Percentiles rank a stretch among this genome's conserved stretches.
These are phyloP conservation scores for Sinotaia quadrata DNA, from an alignment of 2,888 invertebrate species.

Conservation along the genomic window DNA sequence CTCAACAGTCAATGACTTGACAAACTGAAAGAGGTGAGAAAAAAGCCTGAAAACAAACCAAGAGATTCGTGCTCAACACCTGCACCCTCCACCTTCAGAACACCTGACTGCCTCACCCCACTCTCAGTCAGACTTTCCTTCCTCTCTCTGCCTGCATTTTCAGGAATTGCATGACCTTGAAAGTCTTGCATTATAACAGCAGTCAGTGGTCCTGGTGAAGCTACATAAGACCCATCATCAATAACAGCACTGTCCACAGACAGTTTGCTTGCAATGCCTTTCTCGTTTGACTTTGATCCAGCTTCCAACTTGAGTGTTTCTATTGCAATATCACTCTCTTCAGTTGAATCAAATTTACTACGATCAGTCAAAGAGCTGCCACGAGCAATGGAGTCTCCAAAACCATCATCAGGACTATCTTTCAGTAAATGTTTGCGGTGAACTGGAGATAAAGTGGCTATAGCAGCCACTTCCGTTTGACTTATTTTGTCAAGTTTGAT, in stretches of 20 bases:
- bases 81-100: conserved; percentile 30
- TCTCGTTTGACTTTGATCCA: conserved; percentile 48
- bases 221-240: conserved; percentile 38
- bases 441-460: conserved; percentile 12
- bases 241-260: conserved; percentile 72
- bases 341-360: conserved; percentile 58
- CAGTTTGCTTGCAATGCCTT: conserved; percentile 71
- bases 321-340: conserved; percentile 59
- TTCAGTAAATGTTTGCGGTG: conserved; percentile 36
- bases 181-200: neutral
- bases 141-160: conserved; percentile 7
- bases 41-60: conserved; percentile 31
- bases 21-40: too few species aligned
- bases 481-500: conserved; percentile 45
- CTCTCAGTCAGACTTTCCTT: conserved; percentile 14
- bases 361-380: conserved; percentile 56
- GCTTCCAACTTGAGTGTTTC: conserved; percentile 54
- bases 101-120: conserved; percentile 35
- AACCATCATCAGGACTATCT: conserved; percentile 69
- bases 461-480: conserved; percentile 26
- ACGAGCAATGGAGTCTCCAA: conserved; percentile 66
- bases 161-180: conserved; percentile 32
- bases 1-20: too few species aligned
- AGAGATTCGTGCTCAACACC: conserved; percentile 33
- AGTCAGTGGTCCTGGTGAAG: conserved; percentile 7